Percentiles rank a stretch among this genome's conserved stretches.
Conservation (phyloP, 2,888 invertebrate genomes). For the Fabriciana adippe region DNA sequence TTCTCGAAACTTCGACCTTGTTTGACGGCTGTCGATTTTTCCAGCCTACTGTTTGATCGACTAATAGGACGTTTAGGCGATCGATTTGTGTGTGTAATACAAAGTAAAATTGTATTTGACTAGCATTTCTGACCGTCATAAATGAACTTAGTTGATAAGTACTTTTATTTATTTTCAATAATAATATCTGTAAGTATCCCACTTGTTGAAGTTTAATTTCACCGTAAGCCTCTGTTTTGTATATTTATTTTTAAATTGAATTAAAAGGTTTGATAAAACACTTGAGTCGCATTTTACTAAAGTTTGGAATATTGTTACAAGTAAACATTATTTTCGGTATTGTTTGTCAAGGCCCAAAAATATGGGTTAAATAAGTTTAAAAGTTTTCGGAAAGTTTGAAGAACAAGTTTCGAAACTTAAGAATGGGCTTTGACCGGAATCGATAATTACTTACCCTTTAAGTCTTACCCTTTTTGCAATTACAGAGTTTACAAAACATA, state of each 20-base stretch:
- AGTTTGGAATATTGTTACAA: background rate
- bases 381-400: constrained; percentile 59
- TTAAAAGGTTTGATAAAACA: constrained; percentile 1
- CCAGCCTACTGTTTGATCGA: constrained; percentile 16
- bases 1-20: constrained; percentile 35
- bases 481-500: constrained; percentile 34
- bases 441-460: constrained; percentile 62
- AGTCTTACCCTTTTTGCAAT: constrained; percentile 32
- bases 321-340: constrained; percentile 47
- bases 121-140: background rate
- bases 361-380: constrained; percentile 64
- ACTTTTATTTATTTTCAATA: no score
- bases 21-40: constrained; percentile 27
- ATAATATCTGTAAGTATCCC: no score
- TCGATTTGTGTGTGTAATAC: constrained; percentile 7
- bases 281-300: background rate
- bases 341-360: constrained; percentile 56
- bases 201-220: no score
- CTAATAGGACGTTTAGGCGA: constrained; percentile 13
- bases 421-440: constrained; percentile 59
- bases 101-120: no score
- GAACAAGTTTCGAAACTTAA: constrained; percentile 56
- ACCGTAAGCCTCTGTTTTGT: no score
- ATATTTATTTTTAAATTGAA: no score
- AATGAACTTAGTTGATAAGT: no score